Evolutionary conservation across 2,113 vertebrate genomes (phyloP).

Genomic region (Crotalus viridis): DNA sequence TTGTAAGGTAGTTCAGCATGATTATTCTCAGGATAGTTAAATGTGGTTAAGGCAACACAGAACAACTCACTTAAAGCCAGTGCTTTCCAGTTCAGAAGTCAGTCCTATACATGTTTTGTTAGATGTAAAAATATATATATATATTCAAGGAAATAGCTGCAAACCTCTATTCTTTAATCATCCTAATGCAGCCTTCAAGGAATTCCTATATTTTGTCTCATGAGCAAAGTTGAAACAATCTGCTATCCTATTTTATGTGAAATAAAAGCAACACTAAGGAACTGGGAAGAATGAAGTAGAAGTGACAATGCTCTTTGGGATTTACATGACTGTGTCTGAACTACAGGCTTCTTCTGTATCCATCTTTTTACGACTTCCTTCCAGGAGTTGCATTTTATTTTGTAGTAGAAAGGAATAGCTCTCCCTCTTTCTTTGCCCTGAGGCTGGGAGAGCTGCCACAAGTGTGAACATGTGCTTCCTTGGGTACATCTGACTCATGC

Average conservation of each 20-base stretch:
- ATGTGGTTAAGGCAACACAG: not conserved
- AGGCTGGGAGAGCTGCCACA: not conserved
- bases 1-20: not conserved
- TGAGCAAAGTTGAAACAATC: not conserved
- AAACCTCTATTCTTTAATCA: not conserved
- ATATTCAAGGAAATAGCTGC: not conserved
- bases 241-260: not conserved
- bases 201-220: not conserved
- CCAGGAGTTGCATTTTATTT: not conserved
- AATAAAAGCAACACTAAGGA: not conserved
- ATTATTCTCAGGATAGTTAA: not conserved
- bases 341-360: not conserved
- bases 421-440: not conserved
- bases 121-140: not conserved
- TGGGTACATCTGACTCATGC: conserved; percentile 8
- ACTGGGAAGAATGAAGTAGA: not conserved
- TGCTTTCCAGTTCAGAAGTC: not conserved
- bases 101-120: not conserved
- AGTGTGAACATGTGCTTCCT: conserved; percentile 19
- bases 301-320: not conserved
- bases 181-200: not conserved
- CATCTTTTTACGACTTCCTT: not conserved
- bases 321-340: not conserved
- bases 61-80: not conserved
- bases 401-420: not conserved